Evolutionary conservation across 1,140 invertebrate species (phyloP), one percentile per base, ranked within the genome.

Genomic region (Yoshiicerus persimilis): DNA sequence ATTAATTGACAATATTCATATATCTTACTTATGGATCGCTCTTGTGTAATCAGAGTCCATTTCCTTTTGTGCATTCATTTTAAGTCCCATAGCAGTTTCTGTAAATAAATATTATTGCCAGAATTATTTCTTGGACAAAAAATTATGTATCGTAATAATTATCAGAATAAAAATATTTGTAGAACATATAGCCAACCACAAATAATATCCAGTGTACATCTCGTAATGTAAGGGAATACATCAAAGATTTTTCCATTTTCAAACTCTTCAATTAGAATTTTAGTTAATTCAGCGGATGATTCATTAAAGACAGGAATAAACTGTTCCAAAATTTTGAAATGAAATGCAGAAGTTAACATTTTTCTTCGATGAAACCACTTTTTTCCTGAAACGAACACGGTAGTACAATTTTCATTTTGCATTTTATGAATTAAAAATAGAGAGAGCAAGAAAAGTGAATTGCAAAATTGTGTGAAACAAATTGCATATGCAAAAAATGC

Each of bases 21-120:
- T n/a, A n/a, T n/a, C 87, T 89, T 91, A 94, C 94, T 92, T 93
- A 85, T 94, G 93, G 9, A 96, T 93, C 10, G 95, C 94, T 62
- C 92, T 88, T 0, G 95, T 94, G 91, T 96, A 96, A 13, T 34
- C 30, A 23, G 75, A 80, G 34, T 94, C 92, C 3, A 91, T 91
- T 89, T 95, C 93, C 1, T 86, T 92, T 91, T 96, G 94, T 5
- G 95, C 95, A 91, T 95, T 93, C 9, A 96, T 93, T 87, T 93
- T 92, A 47, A 93, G 92, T 2, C 96, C 95, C 95, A 96, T 96
- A 38, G 95, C 95, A 84, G 95, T 94, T 92, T 96, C 95, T 92
- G 91, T 85, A 27, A 13, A n/a, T 41, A n/a, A n/a, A n/a, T n/a
- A n/a, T n/a, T n/a, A n/a, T n/a, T n/a, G n/a, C n/a, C n/a, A n/a